Percentiles rank a stretch among this genome's conserved stretches.
Evolutionary conservation across 2,797 vertebrate genomes (phyloP).

Genomic region (Arremon brunneinucha): DNA sequence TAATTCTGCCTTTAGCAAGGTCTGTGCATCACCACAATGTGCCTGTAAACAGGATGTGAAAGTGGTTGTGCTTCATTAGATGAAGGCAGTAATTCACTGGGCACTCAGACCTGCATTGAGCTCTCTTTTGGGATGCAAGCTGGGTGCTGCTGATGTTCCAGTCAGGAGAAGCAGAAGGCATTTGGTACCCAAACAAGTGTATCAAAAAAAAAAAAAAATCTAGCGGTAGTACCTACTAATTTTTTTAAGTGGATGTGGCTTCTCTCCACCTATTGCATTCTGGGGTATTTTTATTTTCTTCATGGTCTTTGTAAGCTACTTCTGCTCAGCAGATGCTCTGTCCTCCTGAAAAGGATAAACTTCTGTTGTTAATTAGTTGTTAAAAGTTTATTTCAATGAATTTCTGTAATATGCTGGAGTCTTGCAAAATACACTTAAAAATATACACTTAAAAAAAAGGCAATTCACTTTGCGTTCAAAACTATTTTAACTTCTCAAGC

Average conservation of each 20-base stretch:
- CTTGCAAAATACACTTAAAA: neutral
- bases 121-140: neutral
- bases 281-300: neutral
- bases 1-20: neutral
- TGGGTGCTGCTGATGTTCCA: neutral
- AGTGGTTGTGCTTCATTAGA: neutral
- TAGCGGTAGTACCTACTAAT: neutral
- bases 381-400: neutral
- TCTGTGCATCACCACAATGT: neutral
- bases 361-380: neutral
- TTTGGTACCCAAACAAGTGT: neutral
- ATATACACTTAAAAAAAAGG: neutral
- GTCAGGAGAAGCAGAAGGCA: neutral
- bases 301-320: neutral
- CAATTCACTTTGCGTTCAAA: neutral
- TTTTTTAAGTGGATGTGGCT: neutral
- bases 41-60: neutral
- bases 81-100: neutral
- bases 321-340: neutral
- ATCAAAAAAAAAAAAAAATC: fast-evolving
- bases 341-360: neutral
- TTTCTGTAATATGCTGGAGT: neutral
- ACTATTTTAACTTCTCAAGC: neutral
- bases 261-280: neutral
- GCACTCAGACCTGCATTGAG: neutral